phyloP scores from a whole-genome alignment of 2,888 invertebrate species.

The Polydrusus cervinus region DNA sequence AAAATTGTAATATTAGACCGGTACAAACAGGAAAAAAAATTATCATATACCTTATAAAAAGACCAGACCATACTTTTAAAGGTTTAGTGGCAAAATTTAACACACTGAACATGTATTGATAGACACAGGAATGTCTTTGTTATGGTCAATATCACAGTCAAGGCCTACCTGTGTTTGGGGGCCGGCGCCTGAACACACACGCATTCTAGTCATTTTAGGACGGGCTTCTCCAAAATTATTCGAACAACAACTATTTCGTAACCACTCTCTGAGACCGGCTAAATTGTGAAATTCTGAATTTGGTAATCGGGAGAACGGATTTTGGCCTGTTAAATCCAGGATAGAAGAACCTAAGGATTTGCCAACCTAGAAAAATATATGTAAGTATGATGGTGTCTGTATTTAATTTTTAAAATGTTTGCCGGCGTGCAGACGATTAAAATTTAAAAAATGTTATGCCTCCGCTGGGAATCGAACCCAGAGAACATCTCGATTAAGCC shows the following conservation, averaged over 20 bases:
- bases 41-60: too few relatives aligned
- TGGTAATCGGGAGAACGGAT: conserved; percentile 88
- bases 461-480: too few relatives aligned
- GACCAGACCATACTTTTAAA: conserved; percentile 23
- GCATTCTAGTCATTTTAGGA: conserved; percentile 56
- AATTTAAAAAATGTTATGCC: too few relatives aligned
- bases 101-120: conserved; percentile 58
- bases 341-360: conserved; percentile 88
- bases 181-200: conserved; percentile 58
- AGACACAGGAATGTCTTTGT: conserved; percentile 55
- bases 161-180: conserved; percentile 65
- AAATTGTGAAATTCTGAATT: conserved; percentile 86
- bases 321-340: conserved; percentile 85
- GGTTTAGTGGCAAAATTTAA: conserved; percentile 24
- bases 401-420: too few relatives aligned
- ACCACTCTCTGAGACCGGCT: conserved; percentile 79
- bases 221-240: conserved; percentile 56
- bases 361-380: conserved; percentile 77
- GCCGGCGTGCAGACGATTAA: too few relatives aligned
- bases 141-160: conserved; percentile 52
- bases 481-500: too few relatives aligned
- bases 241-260: conserved; percentile 68
- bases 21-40: too few relatives aligned
- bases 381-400: too few relatives aligned
- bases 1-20: too few relatives aligned